These are phyloP conservation scores for Coilia nasus DNA, from an alignment of 2,797 vertebrate genomes.

Conservation along the genomic window DNA sequence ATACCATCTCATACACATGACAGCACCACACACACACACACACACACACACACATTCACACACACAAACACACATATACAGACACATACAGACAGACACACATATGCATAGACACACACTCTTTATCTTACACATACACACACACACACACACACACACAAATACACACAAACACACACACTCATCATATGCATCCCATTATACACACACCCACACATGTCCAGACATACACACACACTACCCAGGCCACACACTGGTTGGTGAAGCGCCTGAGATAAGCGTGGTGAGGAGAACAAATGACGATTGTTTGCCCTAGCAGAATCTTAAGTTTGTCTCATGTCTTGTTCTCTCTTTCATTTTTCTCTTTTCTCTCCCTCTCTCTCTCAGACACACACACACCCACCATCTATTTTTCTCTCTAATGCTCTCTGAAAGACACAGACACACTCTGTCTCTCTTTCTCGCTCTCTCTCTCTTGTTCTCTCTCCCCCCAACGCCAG, in stretches of 20 bases:
- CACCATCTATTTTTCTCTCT: background rate
- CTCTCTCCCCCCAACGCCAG: background rate
- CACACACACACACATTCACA: background rate
- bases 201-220: background rate
- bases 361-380: background rate
- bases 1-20: too few species aligned
- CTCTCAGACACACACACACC: background rate
- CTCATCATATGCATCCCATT: slow-evolving; percentile 7
- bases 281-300: background rate
- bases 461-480: background rate
- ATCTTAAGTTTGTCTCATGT: slow-evolving; percentile 19
- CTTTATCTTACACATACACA: background rate
- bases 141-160: slow-evolving; percentile 34
- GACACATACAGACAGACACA: background rate
- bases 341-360: background rate
- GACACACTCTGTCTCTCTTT: background rate
- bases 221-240: background rate
- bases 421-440: background rate
- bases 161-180: slow-evolving; percentile 39
- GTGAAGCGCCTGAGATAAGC: background rate
- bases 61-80: background rate
- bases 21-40: slow-evolving; percentile 57
- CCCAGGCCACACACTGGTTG: slow-evolving; percentile 7
- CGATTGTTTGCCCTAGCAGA: slow-evolving; percentile 33
- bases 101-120: background rate